These are phyloP conservation scores for Tachycineta bicolor DNA, from an alignment of 2,113 vertebrate species.

Conservation along the genomic window DNA sequence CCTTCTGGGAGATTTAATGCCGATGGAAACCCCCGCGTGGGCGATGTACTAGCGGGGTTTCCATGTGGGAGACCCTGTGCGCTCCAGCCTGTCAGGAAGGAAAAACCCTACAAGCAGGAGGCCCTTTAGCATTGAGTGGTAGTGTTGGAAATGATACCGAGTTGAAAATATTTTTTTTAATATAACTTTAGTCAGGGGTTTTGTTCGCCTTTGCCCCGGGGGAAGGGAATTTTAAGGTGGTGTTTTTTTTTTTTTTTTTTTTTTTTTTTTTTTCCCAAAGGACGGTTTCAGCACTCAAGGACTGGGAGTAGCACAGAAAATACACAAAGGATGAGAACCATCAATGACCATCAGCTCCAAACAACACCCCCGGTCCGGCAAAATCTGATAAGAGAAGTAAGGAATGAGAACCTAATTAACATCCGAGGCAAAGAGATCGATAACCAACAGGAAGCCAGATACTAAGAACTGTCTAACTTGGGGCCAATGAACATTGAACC, in stretches of 20 bases:
- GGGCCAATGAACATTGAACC: neutral
- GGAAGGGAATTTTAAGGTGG: neutral
- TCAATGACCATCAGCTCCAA: no score
- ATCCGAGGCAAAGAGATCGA: rapidly evolving
- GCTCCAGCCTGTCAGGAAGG: neutral
- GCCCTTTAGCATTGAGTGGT: rapidly evolving
- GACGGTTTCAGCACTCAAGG: neutral
- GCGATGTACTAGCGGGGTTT: neutral
- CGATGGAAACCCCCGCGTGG: rapidly evolving
- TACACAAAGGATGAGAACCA: no score
- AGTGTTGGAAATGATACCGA: neutral
- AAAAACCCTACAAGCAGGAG: neutral
- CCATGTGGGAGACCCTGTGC: neutral
- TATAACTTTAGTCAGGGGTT: neutral
- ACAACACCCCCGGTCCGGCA: rapidly evolving
- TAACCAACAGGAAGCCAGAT: neutral
- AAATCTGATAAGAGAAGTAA: neutral
- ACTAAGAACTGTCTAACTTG: neutral
- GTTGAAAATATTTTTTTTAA: neutral
- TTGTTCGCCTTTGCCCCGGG: rapidly evolving
- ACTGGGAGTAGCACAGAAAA: neutral
- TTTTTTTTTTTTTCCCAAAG: neutral
- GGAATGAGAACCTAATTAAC: neutral
- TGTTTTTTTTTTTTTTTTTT: no score
- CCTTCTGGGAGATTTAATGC: neutral